Conservation (phyloP, 2,113 vertebrate species). For the Mugil cephalus region DNA sequence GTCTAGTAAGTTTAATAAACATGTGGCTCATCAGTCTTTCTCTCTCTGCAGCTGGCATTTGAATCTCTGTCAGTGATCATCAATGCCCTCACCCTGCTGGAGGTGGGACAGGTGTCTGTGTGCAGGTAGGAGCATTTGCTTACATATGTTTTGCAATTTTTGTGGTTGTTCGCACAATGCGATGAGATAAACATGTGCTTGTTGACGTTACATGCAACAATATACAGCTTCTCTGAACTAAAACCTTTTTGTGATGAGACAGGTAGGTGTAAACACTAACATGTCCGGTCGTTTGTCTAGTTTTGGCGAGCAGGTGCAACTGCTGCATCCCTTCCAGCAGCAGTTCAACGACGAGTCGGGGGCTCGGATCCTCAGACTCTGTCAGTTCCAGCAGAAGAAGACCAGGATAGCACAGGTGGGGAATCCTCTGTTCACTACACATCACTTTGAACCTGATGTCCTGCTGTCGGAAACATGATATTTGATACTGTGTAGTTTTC, state of each 20-base stretch:
- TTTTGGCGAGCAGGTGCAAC: slow-evolving; percentile 94
- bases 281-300: slow-evolving; percentile 70
- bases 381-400: slow-evolving; percentile 98
- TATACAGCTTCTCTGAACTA: no score
- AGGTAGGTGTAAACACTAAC: no score
- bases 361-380: slow-evolving; percentile 90
- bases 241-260: no score
- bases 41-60: slow-evolving; percentile 90
- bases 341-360: slow-evolving; percentile 94
- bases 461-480: neutral
- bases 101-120: slow-evolving; percentile 97
- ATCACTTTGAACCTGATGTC: neutral
- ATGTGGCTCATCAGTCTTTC: neutral
- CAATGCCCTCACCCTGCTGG: slow-evolving; percentile 93
- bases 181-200: no score
- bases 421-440: neutral
- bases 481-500: no score
- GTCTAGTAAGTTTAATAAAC: no score
- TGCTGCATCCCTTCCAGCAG: slow-evolving; percentile 96
- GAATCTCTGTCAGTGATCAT: slow-evolving; percentile 96
- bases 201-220: no score
- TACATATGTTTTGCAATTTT: no score
- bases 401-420: slow-evolving; percentile 96
- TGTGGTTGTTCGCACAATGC: no score
- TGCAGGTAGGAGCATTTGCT: slow-evolving; percentile 86